Evolutionary conservation across 2,797 vertebrate species (phyloP).

Genomic region (Phalanger gymnotis): DNA sequence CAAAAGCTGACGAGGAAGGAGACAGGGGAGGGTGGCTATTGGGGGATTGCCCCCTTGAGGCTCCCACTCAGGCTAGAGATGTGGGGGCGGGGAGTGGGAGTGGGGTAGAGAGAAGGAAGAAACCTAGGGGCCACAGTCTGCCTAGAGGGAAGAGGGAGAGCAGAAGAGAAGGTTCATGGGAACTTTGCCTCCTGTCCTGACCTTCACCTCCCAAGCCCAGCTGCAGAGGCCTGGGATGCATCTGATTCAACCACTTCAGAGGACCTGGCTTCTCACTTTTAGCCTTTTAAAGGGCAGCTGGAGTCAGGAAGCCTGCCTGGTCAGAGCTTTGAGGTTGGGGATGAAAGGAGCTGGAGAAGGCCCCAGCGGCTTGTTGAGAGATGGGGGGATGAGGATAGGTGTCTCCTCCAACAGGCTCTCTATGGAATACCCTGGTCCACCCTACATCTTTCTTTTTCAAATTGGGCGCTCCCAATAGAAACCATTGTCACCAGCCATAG

Average conservation of each 20-base stretch:
- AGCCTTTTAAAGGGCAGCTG: neutral
- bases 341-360: neutral
- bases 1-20: neutral
- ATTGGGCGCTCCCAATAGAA: neutral
- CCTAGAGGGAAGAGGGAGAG: neutral
- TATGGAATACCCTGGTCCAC: neutral
- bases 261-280: neutral
- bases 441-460: neutral
- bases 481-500: neutral
- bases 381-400: neutral
- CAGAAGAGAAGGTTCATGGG: neutral
- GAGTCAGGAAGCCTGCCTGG: neutral
- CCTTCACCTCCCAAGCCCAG: neutral
- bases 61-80: too few species aligned
- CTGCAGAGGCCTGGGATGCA: neutral
- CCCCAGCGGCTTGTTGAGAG: neutral
- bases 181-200: neutral
- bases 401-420: neutral
- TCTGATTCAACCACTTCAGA: neutral
- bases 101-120: neutral
- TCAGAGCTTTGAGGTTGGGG: neutral
- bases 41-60: neutral
- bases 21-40: neutral
- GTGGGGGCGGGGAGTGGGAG: neutral
- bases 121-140: neutral